Base-by-base conservation (phyloP, 2,113 vertebrate species). In the Entomyzon cyanotis region DNA sequence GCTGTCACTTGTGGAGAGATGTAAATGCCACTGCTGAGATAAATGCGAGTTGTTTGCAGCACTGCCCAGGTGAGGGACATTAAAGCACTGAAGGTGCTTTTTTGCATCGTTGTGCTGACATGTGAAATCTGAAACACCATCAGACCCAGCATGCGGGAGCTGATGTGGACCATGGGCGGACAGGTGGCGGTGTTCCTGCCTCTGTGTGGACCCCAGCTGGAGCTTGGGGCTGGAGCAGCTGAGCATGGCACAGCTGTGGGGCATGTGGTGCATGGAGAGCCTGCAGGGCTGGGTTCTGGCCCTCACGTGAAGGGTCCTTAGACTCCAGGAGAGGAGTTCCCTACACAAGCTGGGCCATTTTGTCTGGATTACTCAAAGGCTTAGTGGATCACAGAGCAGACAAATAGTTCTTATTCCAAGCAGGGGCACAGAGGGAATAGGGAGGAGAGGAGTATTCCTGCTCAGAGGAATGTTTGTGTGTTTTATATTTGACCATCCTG, bases 331-430 rank as follows among this genome's bases (percentile, higher is more conserved):
- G 52, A 67, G 52, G 13, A 44, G 22, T 12, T 77, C 37, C 35
- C 79, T 23, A 10, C 2, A 2, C 0, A 3, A 65, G 30, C n/a
- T 81, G 53, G 35, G 33, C 24, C 1, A 0, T 35, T 80, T 46
- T 12, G 9, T 35, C 6, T 52, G 59, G 20, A 9, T 41, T 69
- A 17, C 59, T 52, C 35, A 63, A 55, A 73, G 59, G 39, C 8
- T 44, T 39, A 35, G 39, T 46, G 44, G 49, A 37, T 69, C 33
- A 27, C 2, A 5, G 10, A 74, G 79, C 16, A 62, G n/a, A 44
- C 30, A 50, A 58, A 55, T 24, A 3, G 20, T 55, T 68, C 55
- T 35, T 56, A 1, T 60, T 64, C 27, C 5, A 10, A 52, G 58
- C 35, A 63, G 25, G 21, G 39, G 3, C 18, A 16, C 37, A 53